These are phyloP conservation scores for Octopus bimaculoides DNA, from an alignment of 1,140 invertebrate species.

Conservation along the genomic window DNA sequence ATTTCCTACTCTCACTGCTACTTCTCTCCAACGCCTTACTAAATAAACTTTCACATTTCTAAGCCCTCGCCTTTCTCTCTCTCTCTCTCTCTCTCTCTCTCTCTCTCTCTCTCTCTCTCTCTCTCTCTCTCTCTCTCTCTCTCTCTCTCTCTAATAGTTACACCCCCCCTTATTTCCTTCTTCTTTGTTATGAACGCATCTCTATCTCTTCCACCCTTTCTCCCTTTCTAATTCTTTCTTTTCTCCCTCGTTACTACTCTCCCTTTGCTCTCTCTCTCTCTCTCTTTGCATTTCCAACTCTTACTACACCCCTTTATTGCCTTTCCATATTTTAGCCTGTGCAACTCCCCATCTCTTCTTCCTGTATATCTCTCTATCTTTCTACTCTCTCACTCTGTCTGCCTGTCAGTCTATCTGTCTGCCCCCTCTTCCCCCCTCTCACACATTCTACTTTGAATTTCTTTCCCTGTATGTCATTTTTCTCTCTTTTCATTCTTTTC, in stretches of 20 bases:
- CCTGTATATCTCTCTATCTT: background rate
- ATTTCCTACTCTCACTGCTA: background rate
- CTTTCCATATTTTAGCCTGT: background rate
- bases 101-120: conserved; percentile 11
- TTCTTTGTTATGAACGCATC: background rate
- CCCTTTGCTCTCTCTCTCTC: background rate
- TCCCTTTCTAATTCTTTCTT: background rate
- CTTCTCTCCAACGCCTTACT: background rate
- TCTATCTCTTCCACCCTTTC: background rate
- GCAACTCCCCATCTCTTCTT: background rate
- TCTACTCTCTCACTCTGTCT: background rate
- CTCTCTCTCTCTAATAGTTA: background rate
- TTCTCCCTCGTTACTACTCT: background rate
- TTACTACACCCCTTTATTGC: background rate
- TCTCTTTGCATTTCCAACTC: background rate
- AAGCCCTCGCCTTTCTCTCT: background rate
- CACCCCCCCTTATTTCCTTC: background rate
- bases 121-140: conserved; percentile 16
- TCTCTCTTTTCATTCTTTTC: background rate
- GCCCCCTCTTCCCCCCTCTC: background rate
- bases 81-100: conserved; percentile 17
- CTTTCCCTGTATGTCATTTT: background rate
- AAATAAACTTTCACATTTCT: background rate
- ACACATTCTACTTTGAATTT: background rate
- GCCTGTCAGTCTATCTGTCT: background rate